Percentiles rank a stretch among this genome's conserved stretches.
Evolutionary conservation across 2,797 vertebrate species (phyloP).

Genomic region (Chrysocyon brachyurus): DNA sequence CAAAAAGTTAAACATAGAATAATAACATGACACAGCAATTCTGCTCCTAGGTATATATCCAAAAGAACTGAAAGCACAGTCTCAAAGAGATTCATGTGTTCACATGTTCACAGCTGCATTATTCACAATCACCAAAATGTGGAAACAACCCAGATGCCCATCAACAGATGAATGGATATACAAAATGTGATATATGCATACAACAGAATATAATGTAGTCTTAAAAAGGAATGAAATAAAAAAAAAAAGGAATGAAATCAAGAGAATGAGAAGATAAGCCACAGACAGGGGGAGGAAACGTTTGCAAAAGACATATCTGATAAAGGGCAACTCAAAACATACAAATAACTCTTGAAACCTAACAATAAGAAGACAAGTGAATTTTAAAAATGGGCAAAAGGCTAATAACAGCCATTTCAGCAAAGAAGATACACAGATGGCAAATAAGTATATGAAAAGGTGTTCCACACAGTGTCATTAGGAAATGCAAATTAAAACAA

Average conservation of each 20-base stretch:
- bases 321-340: not conserved
- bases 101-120: not conserved
- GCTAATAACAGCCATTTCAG: not conserved
- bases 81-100: not conserved
- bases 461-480: not conserved
- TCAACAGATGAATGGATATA: not conserved
- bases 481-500: not conserved
- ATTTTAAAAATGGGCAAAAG: not conserved
- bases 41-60: not conserved
- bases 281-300: not conserved
- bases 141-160: not conserved
- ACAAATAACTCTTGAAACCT: not conserved
- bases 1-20: not conserved
- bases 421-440: constrained; percentile 10
- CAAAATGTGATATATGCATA: not conserved
- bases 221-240: not conserved
- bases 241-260: not conserved
- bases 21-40: not conserved
- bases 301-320: not conserved
- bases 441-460: not conserved
- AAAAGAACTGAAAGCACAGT: not conserved
- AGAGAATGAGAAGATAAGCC: constrained; percentile 3
- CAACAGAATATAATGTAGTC: not conserved
- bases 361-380: not conserved
- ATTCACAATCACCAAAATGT: not conserved